Evolutionary conservation across 53 echinoderm and acorn worm genomes (phyloP).

Genomic region (Paelopatides confundens): DNA sequence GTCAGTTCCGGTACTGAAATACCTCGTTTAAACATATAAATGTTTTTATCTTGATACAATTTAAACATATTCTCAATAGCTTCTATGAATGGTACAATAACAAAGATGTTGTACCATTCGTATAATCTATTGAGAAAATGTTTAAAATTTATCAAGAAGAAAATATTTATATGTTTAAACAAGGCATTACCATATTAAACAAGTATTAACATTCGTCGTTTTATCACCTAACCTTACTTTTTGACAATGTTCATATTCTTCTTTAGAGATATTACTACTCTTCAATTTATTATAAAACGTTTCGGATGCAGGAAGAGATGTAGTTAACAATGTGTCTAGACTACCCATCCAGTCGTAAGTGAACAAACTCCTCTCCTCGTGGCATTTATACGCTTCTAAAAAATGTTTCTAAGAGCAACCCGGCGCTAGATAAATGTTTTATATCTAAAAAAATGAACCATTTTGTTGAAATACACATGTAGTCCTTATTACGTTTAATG

Average conservation of each 20-base stretch:
- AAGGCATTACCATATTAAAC: slow-evolving; percentile 71
- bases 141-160: no score
- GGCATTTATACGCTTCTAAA: slow-evolving; percentile 7
- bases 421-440: not conserved
- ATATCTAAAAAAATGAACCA: no score
- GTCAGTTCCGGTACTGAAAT: slow-evolving; percentile 55
- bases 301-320: not conserved
- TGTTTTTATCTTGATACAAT: no score
- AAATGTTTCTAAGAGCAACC: not conserved
- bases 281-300: slow-evolving; percentile 35
- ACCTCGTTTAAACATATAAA: slow-evolving; percentile 56
- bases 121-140: no score
- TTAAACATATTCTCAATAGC: no score
- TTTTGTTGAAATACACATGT: slow-evolving; percentile 2
- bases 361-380: slow-evolving; percentile 18
- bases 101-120: slow-evolving; percentile 63
- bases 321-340: not conserved
- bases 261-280: not conserved
- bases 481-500: slow-evolving; percentile 10
- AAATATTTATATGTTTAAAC: no score
- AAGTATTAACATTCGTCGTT: slow-evolving; percentile 46
- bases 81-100: slow-evolving; percentile 61
- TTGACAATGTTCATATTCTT: slow-evolving; percentile 53
- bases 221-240: slow-evolving; percentile 44
- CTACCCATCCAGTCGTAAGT: slow-evolving; percentile 21